Base-by-base conservation (phyloP, 2,797 vertebrate species). In the Hemibagrus guttatus region DNA sequence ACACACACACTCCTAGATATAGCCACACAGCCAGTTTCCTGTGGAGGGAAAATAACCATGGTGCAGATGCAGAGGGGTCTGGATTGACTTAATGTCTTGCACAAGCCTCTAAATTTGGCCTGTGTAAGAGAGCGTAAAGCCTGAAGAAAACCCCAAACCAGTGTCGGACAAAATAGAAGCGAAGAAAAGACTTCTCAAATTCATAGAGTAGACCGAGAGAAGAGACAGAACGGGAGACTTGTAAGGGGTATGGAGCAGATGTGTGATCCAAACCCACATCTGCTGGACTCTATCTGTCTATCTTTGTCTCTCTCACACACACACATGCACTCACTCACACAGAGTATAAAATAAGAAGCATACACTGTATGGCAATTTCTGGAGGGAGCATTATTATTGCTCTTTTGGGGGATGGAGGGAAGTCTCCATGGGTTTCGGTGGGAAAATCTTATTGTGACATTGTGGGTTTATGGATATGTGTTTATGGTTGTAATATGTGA, bases 321-420 rank as follows among this genome's bases (percentile, higher is more conserved):
- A 21, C 71, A 74, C 39, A 21, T 72, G 68, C 76, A 87, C 31
- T 64, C 69, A 87, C 63, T 87, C 58, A 54, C 82, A 83, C n/a
- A 78, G 64, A 85, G 61, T 75, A 59, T 76, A 85, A 85, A 94
- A 94, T 93, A 91, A 93, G 92, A 94, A 95, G 90, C 93, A 94
- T 90, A 93, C 84, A 92, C 19, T 91, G 89, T 90, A 90, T 91
- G 90, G 92, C 92, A 94, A 91, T 93, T 94, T 95, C 92, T 93
- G 91, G 90, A 93, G 91, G 91, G 92, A 91, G 91, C 89, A 88
- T 89, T 59, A 76, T 86, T 89, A 89, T 87, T 87, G 35, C 88
- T 88, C 58, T 83, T 64, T 78, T 84, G 69, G 83, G 58, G 72
- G 72, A 85, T 76, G 28, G 23, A 78, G 31, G 56, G 23, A 85